phyloP scores from a whole-genome alignment of 2,888 invertebrate species.

The Lymantria monacha region DNA sequence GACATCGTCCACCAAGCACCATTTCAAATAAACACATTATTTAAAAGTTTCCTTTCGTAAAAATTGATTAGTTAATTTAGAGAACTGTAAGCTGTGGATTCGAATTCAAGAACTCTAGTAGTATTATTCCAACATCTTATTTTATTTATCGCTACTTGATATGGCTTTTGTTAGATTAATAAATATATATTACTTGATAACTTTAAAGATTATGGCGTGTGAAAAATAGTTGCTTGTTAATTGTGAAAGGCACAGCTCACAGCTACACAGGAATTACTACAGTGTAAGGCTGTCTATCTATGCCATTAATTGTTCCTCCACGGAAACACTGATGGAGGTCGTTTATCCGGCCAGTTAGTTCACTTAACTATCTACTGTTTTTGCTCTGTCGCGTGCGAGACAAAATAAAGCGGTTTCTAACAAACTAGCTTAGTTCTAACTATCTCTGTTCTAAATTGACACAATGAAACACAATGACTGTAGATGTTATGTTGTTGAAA shows the following conservation, averaged over 20 bases:
- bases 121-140: too few relatives aligned
- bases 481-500: not conserved
- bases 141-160: too few relatives aligned
- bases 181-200: too few relatives aligned
- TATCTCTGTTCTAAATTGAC: not conserved
- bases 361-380: constrained; percentile 35
- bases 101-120: too few relatives aligned
- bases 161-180: too few relatives aligned
- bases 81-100: too few relatives aligned
- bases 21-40: too few relatives aligned
- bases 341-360: constrained; percentile 46
- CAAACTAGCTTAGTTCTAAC: constrained; percentile 33
- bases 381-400: constrained; percentile 33
- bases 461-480: not conserved
- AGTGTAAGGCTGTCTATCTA: constrained; percentile 39
- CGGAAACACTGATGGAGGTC: constrained; percentile 46
- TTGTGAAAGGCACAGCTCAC: constrained; percentile 31
- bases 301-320: constrained; percentile 51
- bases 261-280: constrained; percentile 47
- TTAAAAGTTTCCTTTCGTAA: too few relatives aligned
- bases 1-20: too few relatives aligned
- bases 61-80: too few relatives aligned
- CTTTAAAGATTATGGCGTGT: constrained; percentile 19
- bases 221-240: constrained; percentile 37
- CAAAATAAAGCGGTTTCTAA: constrained; percentile 35